A percentile compares a stretch with the other conserved stretches of the same genome.
These are phyloP conservation scores for Aeoliscus strigatus DNA, from an alignment of 2,797 vertebrate genomes.

Conservation along the genomic window DNA sequence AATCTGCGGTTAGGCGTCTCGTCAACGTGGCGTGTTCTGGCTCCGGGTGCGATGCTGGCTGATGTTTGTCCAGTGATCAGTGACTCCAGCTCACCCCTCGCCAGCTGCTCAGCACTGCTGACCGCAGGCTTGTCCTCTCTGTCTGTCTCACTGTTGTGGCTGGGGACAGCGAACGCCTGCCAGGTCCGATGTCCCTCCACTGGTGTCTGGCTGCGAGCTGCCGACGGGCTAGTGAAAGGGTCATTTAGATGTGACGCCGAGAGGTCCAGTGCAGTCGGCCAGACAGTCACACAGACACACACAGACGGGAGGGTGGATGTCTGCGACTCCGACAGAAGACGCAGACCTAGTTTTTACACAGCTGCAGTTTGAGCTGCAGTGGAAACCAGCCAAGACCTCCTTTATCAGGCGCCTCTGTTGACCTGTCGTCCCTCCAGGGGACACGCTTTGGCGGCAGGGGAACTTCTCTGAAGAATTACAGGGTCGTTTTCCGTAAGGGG, in stretches of 20 bases:
- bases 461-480: not conserved
- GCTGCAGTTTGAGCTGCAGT: not conserved
- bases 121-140: conserved; percentile 14
- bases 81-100: too few relatives aligned
- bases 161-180: conserved; percentile 39
- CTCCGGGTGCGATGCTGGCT: too few relatives aligned
- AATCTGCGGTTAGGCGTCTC: too few relatives aligned
- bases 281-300: not conserved
- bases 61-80: conserved; percentile 36
- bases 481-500: not conserved
- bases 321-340: too few relatives aligned
- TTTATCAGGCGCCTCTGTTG: not conserved
- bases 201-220: conserved; percentile 18
- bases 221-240: conserved; percentile 10
- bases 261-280: too few relatives aligned
- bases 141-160: conserved; percentile 25
- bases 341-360: too few relatives aligned
- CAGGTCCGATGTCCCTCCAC: conserved; percentile 24
- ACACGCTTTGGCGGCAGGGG: not conserved
- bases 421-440: not conserved
- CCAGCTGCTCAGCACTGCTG: conserved; percentile 11
- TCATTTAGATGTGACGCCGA: too few relatives aligned
- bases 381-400: not conserved
- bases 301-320: too few relatives aligned
- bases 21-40: too few relatives aligned